Conservation (phyloP, 2,888 invertebrate genomes). For the Apomyelois bistriatella region DNA sequence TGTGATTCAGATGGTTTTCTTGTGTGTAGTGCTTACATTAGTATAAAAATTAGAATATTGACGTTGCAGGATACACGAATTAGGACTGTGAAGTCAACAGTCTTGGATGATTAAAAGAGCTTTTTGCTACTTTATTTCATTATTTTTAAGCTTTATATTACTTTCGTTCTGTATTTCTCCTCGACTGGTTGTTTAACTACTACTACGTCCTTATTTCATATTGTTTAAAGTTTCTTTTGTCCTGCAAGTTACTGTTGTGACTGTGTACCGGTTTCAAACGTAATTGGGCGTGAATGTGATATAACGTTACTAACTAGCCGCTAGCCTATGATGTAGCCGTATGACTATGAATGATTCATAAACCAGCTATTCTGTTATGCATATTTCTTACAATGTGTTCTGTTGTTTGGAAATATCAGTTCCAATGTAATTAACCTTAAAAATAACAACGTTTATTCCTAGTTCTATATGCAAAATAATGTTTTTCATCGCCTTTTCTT, state of each 20-base stretch:
- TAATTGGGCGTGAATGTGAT: constrained; percentile 2
- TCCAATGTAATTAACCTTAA: background rate
- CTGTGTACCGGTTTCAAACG: background rate
- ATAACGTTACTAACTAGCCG: background rate
- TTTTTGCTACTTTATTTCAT: background rate
- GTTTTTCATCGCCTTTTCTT: background rate
- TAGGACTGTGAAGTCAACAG: too few species aligned
- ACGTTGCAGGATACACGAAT: too few species aligned
- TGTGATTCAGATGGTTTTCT: background rate
- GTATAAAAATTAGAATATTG: too few species aligned
- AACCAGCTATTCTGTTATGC: background rate
- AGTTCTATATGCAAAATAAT: background rate
- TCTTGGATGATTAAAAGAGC: too few species aligned
- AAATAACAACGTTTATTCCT: background rate
- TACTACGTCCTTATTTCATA: background rate
- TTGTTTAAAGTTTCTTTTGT: background rate
- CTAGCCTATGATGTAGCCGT: background rate
- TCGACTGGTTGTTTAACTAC: background rate
- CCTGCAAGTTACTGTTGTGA: background rate
- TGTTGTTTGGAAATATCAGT: background rate
- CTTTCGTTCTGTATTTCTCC: background rate
- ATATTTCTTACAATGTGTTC: background rate
- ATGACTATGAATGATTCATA: constrained; percentile 1
- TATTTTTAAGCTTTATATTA: background rate
- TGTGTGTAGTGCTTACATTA: background rate